A percentile compares a stretch with the other conserved stretches of the same genome.
Conservation (phyloP, 92 coral and sea anemone species). For the Parazoanthus atlanticus region DNA sequence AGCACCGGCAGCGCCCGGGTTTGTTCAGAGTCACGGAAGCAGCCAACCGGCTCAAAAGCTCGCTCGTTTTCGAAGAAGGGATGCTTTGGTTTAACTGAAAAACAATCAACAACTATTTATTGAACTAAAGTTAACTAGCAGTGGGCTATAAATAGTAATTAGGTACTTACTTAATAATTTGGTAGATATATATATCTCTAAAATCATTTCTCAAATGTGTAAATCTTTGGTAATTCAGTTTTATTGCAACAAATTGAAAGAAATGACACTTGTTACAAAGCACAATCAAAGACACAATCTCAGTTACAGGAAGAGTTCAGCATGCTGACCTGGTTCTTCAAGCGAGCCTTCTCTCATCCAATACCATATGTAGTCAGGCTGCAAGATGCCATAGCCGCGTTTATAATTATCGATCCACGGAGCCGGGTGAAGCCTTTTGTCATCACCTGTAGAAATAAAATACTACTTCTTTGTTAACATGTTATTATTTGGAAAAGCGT, state of each 20-base stretch:
- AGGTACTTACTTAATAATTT: too few species aligned
- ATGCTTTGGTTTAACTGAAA: constrained; percentile 18
- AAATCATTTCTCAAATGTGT: too few species aligned
- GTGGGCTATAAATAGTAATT: too few species aligned
- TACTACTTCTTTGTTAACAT: background rate
- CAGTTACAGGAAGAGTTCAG: too few species aligned
- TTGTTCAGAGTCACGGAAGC: background rate
- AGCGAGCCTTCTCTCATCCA: constrained; percentile 82
- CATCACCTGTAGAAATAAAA: constrained; percentile 33
- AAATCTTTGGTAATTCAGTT: too few species aligned
- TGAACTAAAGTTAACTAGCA: too few species aligned
- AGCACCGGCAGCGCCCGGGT: background rate
- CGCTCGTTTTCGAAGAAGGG: constrained; percentile 20
- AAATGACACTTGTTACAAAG: too few species aligned
- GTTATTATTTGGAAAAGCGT: too few species aligned
- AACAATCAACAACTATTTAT: background rate
- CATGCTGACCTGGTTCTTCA: constrained; percentile 41
- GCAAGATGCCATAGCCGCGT: constrained; percentile 38
- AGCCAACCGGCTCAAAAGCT: constrained; percentile 29
- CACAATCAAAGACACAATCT: too few species aligned
- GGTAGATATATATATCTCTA: too few species aligned
- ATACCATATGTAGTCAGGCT: constrained; percentile 78
- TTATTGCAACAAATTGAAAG: too few species aligned
- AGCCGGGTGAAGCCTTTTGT: constrained; percentile 64
- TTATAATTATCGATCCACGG: constrained; percentile 71